phyloP scores from a whole-genome alignment of 2,888 invertebrate species.

The Branchinecta sandiegonensis region DNA sequence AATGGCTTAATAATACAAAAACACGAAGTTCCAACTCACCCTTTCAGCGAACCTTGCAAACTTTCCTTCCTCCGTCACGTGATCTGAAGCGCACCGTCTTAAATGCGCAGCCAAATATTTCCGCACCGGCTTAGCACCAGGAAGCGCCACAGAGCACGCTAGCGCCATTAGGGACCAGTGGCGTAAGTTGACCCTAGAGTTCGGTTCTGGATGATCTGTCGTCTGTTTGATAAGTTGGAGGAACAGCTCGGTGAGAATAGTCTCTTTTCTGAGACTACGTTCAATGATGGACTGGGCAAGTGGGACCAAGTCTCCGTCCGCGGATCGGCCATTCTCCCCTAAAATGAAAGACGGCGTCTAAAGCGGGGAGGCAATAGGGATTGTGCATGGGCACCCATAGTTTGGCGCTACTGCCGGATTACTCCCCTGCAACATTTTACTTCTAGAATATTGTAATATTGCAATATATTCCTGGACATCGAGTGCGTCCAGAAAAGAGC shows the following conservation, averaged over 20 bases:
- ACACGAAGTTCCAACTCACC: slow-evolving; percentile 34
- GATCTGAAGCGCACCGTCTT: slow-evolving; percentile 71
- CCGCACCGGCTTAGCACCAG: slow-evolving; percentile 62
- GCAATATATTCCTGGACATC: too few species aligned
- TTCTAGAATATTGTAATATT: too few species aligned
- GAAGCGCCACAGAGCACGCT: slow-evolving; percentile 65
- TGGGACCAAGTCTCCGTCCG: slow-evolving; percentile 73
- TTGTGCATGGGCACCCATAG: too few species aligned
- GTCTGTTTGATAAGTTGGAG: slow-evolving; percentile 86
- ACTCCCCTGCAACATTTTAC: too few species aligned
- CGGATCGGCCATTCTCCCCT: slow-evolving; percentile 31
- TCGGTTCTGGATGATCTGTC: slow-evolving; percentile 78
- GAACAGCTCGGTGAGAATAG: slow-evolving; percentile 73
- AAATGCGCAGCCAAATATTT: slow-evolving; percentile 77
- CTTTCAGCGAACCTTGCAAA: slow-evolving; percentile 85
- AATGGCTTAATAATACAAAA: background rate
- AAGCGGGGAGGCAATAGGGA: too few species aligned
- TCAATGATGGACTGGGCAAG: slow-evolving; percentile 79
- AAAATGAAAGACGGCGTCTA: background rate
- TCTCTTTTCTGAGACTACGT: slow-evolving; percentile 76
- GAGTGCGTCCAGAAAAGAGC: too few species aligned
- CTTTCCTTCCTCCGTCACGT: slow-evolving; percentile 81
- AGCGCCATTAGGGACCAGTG: slow-evolving; percentile 82
- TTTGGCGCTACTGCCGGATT: too few species aligned
- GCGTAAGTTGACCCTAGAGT: slow-evolving; percentile 66